Evolutionary conservation across 2,888 invertebrate species (phyloP), one percentile per base, ranked within the genome.

Genomic region (Cremastobaeus sp.): DNA sequence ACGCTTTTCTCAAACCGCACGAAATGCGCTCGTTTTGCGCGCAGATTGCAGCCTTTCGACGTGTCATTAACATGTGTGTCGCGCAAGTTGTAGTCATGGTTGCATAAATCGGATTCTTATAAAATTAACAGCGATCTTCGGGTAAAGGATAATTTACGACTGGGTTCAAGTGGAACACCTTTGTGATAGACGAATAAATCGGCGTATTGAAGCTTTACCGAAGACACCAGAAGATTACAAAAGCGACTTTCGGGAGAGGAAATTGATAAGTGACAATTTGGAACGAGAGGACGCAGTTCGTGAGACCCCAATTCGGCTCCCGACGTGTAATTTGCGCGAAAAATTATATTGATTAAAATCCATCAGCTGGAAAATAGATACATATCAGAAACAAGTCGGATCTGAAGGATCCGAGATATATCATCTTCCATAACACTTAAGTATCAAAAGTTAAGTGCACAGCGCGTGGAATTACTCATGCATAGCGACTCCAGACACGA

Each of bases 401-500:
- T 41, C 6, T 30, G 28, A 47, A 54, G 60, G 69, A 69, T 60
- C 8, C 15, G 15, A 69, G 55, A 62, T 70, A 70, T 55, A 70
- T 62, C 54, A 70, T 70, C 60, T 48, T 45, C 48, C 39, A 17
- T 30, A 60, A 54, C 52, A 54, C n/a, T 45, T 21, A 28, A 52
- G 52, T 68, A 59, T 68, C 52, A 68, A 59, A 69, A 69, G 60
- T 60, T 39, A 41, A 66, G 25, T 43, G 59, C 37, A 28, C 28
- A 28, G 30, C 32, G 47, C 50, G 20, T 45, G 17, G 47, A 69
- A 39, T 47, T 69, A 54, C 54, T 60, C 69, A 72, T 66, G 72
- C 72, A 65, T 60, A 35, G 60, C 65, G 54, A 60, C 66, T 54
- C 25, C 28, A 69, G 59, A 65, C 59, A 47, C 39, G 52, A 65